Evolutionary conservation across 2,113 vertebrate genomes (phyloP).

Genomic region (Pterocles gutturalis): DNA sequence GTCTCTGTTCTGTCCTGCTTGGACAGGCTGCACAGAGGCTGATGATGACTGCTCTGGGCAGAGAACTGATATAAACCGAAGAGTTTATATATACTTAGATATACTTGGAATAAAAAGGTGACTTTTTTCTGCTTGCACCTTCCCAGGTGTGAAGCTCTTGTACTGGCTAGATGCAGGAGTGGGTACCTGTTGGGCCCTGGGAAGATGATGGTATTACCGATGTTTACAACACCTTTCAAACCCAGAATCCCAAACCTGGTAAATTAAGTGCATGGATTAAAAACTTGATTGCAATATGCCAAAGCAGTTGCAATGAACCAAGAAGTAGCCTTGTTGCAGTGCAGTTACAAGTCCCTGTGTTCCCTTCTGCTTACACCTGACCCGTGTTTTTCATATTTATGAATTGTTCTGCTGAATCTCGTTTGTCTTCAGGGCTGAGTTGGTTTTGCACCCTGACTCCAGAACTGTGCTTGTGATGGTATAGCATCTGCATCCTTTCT

Average conservation of each 20-base stretch:
- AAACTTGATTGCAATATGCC: accelerated
- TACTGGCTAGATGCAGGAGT: neutral
- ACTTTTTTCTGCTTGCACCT: neutral
- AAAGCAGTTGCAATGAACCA: neutral
- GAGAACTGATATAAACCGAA: neutral
- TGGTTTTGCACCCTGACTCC: neutral
- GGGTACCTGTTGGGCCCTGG: neutral
- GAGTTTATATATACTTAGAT: neutral
- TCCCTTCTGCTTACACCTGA: neutral
- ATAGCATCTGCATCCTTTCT: neutral
- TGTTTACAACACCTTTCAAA: neutral
- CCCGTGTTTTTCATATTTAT: neutral
- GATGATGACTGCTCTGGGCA: neutral
- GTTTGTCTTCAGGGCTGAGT: neutral
- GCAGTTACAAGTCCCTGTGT: accelerated
- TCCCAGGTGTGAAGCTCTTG: accelerated
- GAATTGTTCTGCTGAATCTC: accelerated
- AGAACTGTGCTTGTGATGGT: neutral
- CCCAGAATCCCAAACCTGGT: neutral
- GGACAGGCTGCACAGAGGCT: neutral
- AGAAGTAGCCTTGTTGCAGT: neutral
- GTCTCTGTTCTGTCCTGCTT: neutral
- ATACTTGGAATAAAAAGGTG: neutral
- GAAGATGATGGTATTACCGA: accelerated
- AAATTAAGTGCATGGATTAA: neutral